phyloP scores from a whole-genome alignment of 2,888 invertebrate species.

The Tetranychus piercei region DNA sequence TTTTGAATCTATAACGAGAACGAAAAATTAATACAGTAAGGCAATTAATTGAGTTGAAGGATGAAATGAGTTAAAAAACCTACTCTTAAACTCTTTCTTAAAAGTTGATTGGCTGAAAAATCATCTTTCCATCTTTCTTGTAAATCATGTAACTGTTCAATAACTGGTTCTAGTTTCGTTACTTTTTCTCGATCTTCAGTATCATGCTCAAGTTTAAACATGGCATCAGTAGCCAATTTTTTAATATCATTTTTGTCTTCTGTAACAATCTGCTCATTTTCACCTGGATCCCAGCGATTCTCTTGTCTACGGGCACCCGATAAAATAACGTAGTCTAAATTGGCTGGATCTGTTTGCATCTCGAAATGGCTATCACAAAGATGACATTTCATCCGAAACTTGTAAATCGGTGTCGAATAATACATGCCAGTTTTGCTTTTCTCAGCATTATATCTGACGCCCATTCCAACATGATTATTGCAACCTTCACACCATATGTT shows the following conservation, averaged over 20 bases:
- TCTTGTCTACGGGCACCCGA: conserved; percentile 90
- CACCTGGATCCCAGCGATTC: conserved; percentile 89
- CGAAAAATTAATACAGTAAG: not conserved
- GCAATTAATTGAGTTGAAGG: not conserved
- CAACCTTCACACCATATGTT: conserved; percentile 99
- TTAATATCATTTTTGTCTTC: conserved; percentile 70
- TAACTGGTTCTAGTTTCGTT: conserved; percentile 48
- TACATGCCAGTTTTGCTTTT: conserved; percentile 70
- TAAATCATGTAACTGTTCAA: conserved; percentile 52
- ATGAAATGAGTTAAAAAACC: conserved; percentile 19
- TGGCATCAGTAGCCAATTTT: conserved; percentile 78
- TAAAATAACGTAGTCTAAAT: conserved; percentile 85
- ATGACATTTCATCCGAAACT: conserved; percentile 98
- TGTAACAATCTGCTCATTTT: conserved; percentile 58
- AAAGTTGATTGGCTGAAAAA: conserved; percentile 67
- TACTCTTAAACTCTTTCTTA: conserved; percentile 71
- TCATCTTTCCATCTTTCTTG: conserved; percentile 80
- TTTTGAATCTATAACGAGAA: not conserved
- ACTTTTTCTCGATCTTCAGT: conserved; percentile 54
- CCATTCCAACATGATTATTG: conserved; percentile 96
- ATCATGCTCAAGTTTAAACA: conserved; percentile 91
- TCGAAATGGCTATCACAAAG: conserved; percentile 90
- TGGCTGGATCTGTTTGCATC: conserved; percentile 97
- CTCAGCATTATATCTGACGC: conserved; percentile 57
- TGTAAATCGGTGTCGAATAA: conserved; percentile 88